phyloP scores from a whole-genome alignment of 2,113 vertebrate genomes.

The Pholis gunnellus region DNA sequence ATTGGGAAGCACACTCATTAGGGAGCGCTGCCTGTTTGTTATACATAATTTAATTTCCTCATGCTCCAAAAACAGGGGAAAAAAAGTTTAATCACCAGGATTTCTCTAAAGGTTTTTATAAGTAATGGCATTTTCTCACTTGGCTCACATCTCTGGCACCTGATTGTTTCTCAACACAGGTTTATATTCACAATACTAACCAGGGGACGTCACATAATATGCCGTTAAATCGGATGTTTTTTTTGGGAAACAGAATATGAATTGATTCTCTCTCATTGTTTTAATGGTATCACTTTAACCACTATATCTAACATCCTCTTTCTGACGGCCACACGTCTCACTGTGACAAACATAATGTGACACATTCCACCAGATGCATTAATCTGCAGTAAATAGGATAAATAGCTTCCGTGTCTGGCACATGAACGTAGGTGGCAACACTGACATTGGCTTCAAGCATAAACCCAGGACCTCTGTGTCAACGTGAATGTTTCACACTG shows the following conservation, averaged over 20 bases:
- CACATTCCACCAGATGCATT: neutral
- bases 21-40: conserved; percentile 47
- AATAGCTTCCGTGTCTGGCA: neutral
- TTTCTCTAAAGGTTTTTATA: conserved; percentile 4
- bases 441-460: neutral
- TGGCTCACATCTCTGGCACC: neutral
- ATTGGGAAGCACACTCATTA: conserved; percentile 31
- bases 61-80: conserved; percentile 11
- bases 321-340: neutral
- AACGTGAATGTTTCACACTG: neutral
- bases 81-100: conserved; percentile 3
- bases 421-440: neutral
- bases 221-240: neutral
- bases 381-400: neutral
- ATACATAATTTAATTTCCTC: conserved; percentile 36
- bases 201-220: no score
- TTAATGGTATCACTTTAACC: neutral
- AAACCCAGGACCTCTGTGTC: no score
- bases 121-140: neutral
- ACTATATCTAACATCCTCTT: neutral
- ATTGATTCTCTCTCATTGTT: neutral
- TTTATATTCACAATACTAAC: neutral
- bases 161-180: neutral
- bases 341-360: neutral
- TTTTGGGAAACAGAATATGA: neutral